A percentile compares a stretch with the other conserved stretches of the same genome.
These are phyloP conservation scores for Zaprionus lachaisei DNA, from an alignment of 1,140 invertebrate genomes.

Conservation along the genomic window DNA sequence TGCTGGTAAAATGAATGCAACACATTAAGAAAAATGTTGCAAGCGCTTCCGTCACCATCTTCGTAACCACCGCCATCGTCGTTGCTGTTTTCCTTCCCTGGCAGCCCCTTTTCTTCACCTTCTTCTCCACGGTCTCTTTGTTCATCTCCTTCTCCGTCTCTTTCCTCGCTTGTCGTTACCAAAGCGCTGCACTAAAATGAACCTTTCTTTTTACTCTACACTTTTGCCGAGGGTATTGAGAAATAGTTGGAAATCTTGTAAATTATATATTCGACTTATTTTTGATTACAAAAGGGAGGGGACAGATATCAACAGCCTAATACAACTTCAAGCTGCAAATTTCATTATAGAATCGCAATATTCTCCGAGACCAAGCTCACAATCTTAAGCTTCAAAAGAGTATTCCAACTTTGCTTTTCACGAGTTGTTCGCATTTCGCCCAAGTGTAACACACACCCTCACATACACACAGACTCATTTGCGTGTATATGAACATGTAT, in stretches of 20 bases:
- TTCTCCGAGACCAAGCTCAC: too few species aligned
- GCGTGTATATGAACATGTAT: background rate
- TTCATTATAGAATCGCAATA: background rate
- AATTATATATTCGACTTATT: background rate
- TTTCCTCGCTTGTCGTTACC: constrained; percentile 4
- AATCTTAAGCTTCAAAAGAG: background rate
- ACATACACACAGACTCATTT: background rate
- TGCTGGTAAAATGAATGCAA: constrained; percentile 73
- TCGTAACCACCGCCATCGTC: background rate
- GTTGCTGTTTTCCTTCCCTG: background rate
- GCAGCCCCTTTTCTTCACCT: background rate
- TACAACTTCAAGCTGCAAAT: background rate
- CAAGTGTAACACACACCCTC: background rate
- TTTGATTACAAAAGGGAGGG: background rate
- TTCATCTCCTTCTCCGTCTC: background rate
- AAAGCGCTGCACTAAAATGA: constrained; percentile 29
- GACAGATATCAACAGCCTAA: background rate
- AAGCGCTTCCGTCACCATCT: constrained; percentile 25
- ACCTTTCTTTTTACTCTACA: constrained; percentile 31
- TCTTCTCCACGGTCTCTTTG: background rate
- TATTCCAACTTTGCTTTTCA: background rate
- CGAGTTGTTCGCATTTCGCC: background rate
- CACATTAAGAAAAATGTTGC: constrained; percentile 78
- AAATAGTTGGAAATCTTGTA: background rate
- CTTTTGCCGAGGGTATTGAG: background rate